Evolutionary conservation across 2,888 invertebrate genomes (phyloP).

Genomic region (Cynaeus angustus): DNA sequence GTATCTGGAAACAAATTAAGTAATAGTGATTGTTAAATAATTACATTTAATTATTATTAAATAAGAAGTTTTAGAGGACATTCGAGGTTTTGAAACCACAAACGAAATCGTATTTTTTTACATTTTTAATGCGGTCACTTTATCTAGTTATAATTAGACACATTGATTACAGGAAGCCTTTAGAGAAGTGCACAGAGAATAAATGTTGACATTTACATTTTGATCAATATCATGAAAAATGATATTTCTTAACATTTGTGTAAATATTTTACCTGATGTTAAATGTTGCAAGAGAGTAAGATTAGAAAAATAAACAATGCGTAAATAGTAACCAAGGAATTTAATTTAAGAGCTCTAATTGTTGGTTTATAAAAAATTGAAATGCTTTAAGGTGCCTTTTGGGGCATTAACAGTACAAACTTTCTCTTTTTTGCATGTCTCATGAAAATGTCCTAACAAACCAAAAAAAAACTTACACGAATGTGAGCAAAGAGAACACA

Average conservation of each 20-base stretch:
- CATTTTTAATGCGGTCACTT: not conserved
- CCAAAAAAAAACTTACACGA: constrained; percentile 37
- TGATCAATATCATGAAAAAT: not conserved
- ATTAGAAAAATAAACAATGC: no score
- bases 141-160: not conserved
- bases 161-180: not conserved
- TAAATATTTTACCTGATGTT: not conserved
- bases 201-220: constrained; percentile 10
- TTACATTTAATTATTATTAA: no score
- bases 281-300: no score
- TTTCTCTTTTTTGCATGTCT: not conserved
- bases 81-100: constrained; percentile 12
- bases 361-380: not conserved
- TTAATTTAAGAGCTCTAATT: not conserved
- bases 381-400: not conserved
- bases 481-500: constrained; percentile 39
- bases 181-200: not conserved
- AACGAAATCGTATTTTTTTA: not conserved
- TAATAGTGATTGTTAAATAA: constrained; percentile 11
- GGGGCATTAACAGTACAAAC: not conserved
- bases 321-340: no score
- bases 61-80: constrained; percentile 12
- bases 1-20: constrained; percentile 75
- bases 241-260: not conserved
- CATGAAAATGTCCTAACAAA: not conserved